Base-by-base conservation (phyloP, 2,888 invertebrate genomes). In the Cephalotes varians region DNA sequence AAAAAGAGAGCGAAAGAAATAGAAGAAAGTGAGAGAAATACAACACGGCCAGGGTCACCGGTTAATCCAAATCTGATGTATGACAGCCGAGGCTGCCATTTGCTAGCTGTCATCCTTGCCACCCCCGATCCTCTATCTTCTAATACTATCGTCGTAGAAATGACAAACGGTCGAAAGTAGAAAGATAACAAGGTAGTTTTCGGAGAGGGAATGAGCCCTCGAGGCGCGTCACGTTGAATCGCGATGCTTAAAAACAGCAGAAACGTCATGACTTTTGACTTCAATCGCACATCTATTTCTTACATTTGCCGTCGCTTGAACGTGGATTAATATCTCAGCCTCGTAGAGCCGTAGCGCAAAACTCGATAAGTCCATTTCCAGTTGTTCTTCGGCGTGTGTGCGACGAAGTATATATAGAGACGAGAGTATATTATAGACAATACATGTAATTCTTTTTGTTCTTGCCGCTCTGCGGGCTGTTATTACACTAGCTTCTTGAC, bases 141-240 rank as follows among this genome's bases (percentile, higher is more conserved):
- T 77, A 85, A 82, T 82, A 73, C 60, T 71, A 49, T 47, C 72
- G 58, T 69, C 81, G 82, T 89, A 83, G 85, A 88, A 82, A 91
- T 91, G 90, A 92, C 81, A 88, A 90, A 90, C 87, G 84, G 74
- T 77, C 71, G 82, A 58, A 81, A 82, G 82, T 65, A 60, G 81
- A 83, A 86, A 86, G 87, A 90, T 89, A 89, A 92, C 89, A 91
- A 90, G 81, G 76, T 72, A 10, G 12, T 18, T 31, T 18, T 49
- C 25, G 21, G 21, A 34, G 34, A 62, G 80, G 74, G 56, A 64
- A 83, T 72, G 60, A 69, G 82, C 44, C 49, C 64, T 67, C 21
- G n/a, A 82, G 60, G 64, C 56, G 49, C 54, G 28, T 69, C 56
- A 44, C 80, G 56, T 83, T 82, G 79, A 81, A 84, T 85, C 64